Evolutionary conservation across 2,797 vertebrate species (phyloP), one percentile per base, ranked within the genome.

Genomic region (Catamblyrhynchus diadema): DNA sequence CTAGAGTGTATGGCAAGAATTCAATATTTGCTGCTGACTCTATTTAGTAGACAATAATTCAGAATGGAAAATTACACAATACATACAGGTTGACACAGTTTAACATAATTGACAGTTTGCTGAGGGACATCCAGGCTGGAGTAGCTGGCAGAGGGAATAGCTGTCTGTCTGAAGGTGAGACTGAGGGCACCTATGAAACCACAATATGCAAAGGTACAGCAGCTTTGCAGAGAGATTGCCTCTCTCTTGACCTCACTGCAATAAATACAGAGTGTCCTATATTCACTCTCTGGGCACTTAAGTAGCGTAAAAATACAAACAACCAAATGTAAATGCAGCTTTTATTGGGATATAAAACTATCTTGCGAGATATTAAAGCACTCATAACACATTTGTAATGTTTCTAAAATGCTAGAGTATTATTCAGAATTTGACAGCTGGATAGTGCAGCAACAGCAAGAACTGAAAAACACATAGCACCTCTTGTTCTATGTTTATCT

Each of bases 31-130:
- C 81, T 92, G 75, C 81, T 94, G 90, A 93, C 90, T 96, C 62
- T 87, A 89, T 95, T 93, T 92, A 93, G 84, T 51, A 91, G 90
- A 89, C 74, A 85, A 81, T 91, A 92, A 94, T 91, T 95, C 86
- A 85, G 35, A 57, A 74, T 85, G 79, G 90, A 92, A 94, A 94
- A 92, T 87, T 82, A 33, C 78, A 59, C 61, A 82, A 80, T 50
- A 5, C 57, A 48, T 85, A 80, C 50, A 81, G 57, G 74, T 64
- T 90, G 92, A 87, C 88, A 82, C 30, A 61, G 60, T 92, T 94
- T 93, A 97, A 77, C 67, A 59, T 96, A 95, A 97, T 85, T 93
- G 95, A 89, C 86, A 94, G 84, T 67, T 94, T 80, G 56, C 88
- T 93, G 81, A 95, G 83, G 81, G 86, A 81, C 67, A 87, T 80